Evolutionary conservation across 2,797 vertebrate genomes (phyloP).

Genomic region (Setipinna tenuifilis): DNA sequence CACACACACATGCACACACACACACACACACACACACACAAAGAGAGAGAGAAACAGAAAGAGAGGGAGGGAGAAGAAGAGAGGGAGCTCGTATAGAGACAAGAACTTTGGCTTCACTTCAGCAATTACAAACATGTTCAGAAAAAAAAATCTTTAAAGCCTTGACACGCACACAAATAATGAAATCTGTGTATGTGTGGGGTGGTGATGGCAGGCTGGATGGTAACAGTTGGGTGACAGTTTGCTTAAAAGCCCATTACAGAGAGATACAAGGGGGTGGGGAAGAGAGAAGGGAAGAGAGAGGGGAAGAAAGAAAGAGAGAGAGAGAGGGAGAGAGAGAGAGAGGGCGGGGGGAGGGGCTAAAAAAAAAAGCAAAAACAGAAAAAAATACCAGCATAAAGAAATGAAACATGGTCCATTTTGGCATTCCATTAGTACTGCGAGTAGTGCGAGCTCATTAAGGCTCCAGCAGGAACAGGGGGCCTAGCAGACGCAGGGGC

Average conservation of each 20-base stretch:
- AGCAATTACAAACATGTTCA: not conserved
- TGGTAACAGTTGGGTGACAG: constrained; percentile 8
- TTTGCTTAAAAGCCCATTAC: constrained; percentile 44
- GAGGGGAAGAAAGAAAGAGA: not conserved
- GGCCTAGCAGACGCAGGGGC: not conserved
- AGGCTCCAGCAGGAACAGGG: constrained; percentile 25
- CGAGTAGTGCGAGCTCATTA: constrained; percentile 44
- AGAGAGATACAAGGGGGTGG: constrained; percentile 23
- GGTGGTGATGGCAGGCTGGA: not conserved
- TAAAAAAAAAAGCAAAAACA: constrained; percentile 41
- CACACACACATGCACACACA: not conserved
- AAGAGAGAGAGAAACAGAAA: too few species aligned
- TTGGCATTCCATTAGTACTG: constrained; percentile 32
- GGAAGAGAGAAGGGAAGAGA: not conserved
- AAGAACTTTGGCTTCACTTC: not conserved
- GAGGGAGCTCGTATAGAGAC: too few species aligned
- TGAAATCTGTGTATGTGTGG: not conserved
- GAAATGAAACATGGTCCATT: constrained; percentile 28
- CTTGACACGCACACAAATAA: not conserved
- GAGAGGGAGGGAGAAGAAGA: too few species aligned
- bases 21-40: not conserved
- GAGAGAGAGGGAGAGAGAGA: constrained; percentile 23
- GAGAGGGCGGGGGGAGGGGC: constrained; percentile 27
- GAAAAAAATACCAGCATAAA: not conserved
- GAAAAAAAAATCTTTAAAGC: constrained; percentile 1